phyloP scores from a whole-genome alignment of 2,113 vertebrate species.

The Serranochromis macrocephalus region DNA sequence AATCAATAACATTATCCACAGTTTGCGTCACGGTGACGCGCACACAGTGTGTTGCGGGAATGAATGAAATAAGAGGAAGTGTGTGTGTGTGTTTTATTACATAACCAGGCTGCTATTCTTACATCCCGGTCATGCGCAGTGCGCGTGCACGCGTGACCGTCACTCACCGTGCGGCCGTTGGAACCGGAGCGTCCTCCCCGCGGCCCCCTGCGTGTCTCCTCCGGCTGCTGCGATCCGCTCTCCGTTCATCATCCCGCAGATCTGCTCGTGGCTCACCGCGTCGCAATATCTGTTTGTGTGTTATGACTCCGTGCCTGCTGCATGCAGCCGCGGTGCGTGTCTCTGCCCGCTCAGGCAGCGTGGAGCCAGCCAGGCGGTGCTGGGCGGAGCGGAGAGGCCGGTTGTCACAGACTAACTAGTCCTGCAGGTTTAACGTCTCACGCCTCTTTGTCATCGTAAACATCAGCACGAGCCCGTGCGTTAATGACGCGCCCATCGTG shows the following conservation, averaged over 20 bases:
- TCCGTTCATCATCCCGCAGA: conserved; percentile 20
- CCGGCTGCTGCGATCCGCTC: neutral
- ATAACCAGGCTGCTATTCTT: neutral
- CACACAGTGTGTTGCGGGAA: neutral
- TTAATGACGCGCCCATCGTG: neutral
- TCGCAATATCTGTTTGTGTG: neutral
- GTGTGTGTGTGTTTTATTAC: neutral
- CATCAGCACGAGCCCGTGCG: neutral
- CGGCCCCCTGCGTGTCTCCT: neutral
- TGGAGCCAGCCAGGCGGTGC: neutral
- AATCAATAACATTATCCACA: neutral
- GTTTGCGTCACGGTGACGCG: neutral
- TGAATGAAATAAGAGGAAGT: neutral
- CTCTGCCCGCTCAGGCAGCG: neutral
- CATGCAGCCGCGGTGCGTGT: neutral
- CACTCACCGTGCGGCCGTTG: conserved; percentile 55
- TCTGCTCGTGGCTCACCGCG: conserved; percentile 1
- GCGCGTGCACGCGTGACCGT: neutral
- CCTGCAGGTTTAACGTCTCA: neutral
- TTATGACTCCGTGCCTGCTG: neutral
- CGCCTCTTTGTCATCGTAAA: neutral
- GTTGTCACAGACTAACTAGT: neutral
- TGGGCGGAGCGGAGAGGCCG: neutral
- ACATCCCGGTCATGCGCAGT: neutral
- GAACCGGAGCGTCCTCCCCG: conserved; percentile 27